Conservation (phyloP, 2,797 vertebrate genomes). For the Pantherophis alleghaniensis region DNA sequence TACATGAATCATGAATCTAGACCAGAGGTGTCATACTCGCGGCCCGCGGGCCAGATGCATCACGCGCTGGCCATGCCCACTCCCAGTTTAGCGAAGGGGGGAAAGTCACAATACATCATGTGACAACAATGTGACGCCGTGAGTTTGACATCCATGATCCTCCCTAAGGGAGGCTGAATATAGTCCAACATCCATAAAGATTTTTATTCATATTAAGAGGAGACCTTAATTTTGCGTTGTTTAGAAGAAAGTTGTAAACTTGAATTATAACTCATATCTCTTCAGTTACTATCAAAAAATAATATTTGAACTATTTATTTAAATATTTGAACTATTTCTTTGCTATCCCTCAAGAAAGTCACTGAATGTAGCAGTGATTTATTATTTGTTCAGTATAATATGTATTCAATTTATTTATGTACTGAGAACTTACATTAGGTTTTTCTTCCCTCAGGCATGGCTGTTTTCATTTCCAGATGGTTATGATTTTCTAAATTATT, state of each 20-base stretch:
- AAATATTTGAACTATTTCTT: constrained; percentile 18
- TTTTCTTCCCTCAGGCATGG: constrained; percentile 13
- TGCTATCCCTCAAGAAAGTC: constrained; percentile 53
- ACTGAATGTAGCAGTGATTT: constrained; percentile 9
- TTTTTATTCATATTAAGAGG: background rate
- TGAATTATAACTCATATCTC: constrained; percentile 14
- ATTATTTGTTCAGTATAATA: constrained; percentile 29
- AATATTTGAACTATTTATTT: constrained; percentile 28
- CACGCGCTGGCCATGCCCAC: too few species aligned
- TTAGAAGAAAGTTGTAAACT: constrained; percentile 42
- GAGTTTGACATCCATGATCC: too few species aligned
- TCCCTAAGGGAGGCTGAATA: background rate
- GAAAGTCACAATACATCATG: too few species aligned
- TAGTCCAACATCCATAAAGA: background rate
- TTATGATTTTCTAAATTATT: constrained; percentile 47
- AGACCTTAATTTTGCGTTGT: constrained; percentile 16
- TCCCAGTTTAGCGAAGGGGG: too few species aligned
- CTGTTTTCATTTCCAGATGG: constrained; percentile 53
- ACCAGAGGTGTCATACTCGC: background rate
- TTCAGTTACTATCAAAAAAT: background rate
- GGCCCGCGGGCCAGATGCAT: too few species aligned
- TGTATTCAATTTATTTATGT: constrained; percentile 41
- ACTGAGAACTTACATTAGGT: constrained; percentile 32
- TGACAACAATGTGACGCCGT: too few species aligned
- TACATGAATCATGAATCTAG: background rate